A percentile compares a stretch with the other conserved stretches of the same genome.
Evolutionary conservation across 2,888 invertebrate species (phyloP).

Genomic region (Fissipunctia ypsillon): DNA sequence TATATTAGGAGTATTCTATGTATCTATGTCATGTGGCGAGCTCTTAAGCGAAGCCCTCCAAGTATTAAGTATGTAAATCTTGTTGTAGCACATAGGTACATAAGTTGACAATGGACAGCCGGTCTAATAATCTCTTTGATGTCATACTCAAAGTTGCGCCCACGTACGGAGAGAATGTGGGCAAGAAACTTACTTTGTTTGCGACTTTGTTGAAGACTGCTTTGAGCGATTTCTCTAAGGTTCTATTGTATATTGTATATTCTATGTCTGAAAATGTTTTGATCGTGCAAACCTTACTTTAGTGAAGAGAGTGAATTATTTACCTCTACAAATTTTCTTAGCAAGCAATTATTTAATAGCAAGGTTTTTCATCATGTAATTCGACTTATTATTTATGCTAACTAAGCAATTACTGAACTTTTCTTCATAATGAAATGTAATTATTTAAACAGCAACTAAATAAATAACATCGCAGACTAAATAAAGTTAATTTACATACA

Average conservation of each 20-base stretch:
- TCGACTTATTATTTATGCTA: background rate
- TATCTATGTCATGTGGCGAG: no score
- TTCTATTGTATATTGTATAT: no score
- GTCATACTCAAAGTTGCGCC: conserved; percentile 45
- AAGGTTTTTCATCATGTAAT: background rate
- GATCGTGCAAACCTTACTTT: background rate
- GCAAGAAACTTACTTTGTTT: conserved; percentile 48
- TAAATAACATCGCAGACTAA: background rate
- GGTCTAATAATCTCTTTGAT: conserved; percentile 63
- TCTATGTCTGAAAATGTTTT: background rate
- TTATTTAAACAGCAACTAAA: background rate
- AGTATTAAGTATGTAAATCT: conserved; percentile 60
- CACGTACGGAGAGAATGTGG: conserved; percentile 25
- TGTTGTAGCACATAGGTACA: conserved; percentile 26
- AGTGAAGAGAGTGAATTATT: no score
- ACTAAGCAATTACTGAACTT: background rate
- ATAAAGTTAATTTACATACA: background rate
- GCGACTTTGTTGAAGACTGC: conserved; percentile 25
- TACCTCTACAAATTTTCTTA: conserved; percentile 5
- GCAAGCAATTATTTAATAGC: background rate
- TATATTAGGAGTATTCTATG: no score
- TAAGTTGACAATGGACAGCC: conserved; percentile 58
- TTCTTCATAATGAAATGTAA: background rate
- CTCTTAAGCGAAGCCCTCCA: conserved; percentile 4
- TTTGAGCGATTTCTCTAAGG: conserved; percentile 32